A percentile compares a stretch with the other conserved stretches of the same genome.
Evolutionary conservation across 2,113 vertebrate species (phyloP).

Genomic region (Neolamprologus tretocephalus): DNA sequence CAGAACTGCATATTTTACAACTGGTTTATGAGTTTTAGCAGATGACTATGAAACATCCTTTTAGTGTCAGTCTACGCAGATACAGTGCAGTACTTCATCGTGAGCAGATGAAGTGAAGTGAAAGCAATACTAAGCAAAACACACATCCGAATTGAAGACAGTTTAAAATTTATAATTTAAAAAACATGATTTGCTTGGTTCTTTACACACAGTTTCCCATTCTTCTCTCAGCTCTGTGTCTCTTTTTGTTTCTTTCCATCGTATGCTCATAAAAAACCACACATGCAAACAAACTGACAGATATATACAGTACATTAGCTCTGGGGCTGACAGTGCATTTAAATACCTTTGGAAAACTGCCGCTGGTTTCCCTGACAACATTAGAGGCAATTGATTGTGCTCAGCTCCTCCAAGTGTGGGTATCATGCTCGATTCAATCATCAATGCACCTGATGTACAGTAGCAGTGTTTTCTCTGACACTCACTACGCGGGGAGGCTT

Average conservation of each 20-base stretch:
- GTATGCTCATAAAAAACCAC: neutral
- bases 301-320: neutral
- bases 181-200: neutral
- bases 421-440: slow-evolving; percentile 9
- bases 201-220: neutral
- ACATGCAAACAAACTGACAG: neutral
- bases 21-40: neutral
- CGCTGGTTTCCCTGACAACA: slow-evolving; percentile 19
- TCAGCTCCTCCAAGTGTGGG: neutral
- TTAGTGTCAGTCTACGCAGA: neutral
- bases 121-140: neutral
- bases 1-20: neutral
- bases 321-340: neutral
- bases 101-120: neutral
- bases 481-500: neutral
- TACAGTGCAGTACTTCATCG: neutral
- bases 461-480: neutral
- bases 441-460: neutral
- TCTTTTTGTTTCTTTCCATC: neutral
- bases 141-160: neutral
- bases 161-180: neutral
- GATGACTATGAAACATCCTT: neutral
- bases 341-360: neutral
- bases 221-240: neutral
- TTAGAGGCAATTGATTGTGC: neutral